A percentile compares a stretch with the other conserved stretches of the same genome.
Evolutionary conservation across 35 echinoderm and acorn worm species (phyloP).

Genomic region (Heliocidaris tuberculata): DNA sequence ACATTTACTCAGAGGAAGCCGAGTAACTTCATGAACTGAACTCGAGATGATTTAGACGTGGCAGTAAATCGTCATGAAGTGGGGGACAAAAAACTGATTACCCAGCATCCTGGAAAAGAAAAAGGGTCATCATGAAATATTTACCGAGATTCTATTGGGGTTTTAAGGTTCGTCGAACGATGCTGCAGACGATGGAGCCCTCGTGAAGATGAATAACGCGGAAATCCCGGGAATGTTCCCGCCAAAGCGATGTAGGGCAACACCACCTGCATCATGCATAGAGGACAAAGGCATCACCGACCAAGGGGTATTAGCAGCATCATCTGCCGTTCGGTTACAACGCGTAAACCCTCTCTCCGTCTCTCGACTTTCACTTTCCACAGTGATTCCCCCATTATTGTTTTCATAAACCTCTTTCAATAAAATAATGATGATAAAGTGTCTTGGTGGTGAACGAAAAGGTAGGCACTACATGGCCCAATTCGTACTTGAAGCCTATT

Average conservation of each 20-base stretch:
- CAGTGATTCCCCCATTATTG: not conserved
- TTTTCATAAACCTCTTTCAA: not conserved
- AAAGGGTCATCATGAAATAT: slow-evolving; percentile 13
- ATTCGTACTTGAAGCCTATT: not conserved
- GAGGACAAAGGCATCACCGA: not conserved
- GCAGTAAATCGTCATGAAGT: not conserved
- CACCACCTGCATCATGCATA: not conserved
- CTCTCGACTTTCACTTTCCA: not conserved
- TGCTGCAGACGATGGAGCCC: not conserved
- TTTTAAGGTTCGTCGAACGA: not conserved
- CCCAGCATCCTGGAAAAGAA: not conserved
- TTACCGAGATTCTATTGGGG: not conserved
- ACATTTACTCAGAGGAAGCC: not conserved
- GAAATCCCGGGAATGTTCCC: slow-evolving; percentile 28
- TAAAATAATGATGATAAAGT: not conserved
- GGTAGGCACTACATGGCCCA: not conserved
- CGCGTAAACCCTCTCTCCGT: not conserved
- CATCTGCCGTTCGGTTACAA: not conserved
- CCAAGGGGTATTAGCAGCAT: not conserved
- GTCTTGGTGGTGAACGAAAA: not conserved
- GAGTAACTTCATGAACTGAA: not conserved
- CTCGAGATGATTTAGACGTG: not conserved
- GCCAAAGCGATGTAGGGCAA: slow-evolving; percentile 8
- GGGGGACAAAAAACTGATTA: not conserved
- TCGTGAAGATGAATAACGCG: slow-evolving; percentile 41